Conservation (phyloP, 2,888 invertebrate species). For the Bugulina stolonifera region DNA sequence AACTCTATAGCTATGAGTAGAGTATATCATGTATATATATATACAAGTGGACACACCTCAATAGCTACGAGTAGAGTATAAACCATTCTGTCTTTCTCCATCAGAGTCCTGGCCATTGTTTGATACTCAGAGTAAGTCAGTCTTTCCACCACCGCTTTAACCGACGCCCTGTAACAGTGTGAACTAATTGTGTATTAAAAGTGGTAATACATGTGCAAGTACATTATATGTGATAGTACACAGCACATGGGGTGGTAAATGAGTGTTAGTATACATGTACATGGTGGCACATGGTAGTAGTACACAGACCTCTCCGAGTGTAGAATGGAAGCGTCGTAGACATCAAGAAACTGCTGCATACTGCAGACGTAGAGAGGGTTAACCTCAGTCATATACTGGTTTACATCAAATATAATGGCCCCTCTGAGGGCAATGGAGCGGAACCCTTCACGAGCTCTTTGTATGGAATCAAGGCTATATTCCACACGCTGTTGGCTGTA, state of each 20-base stretch:
- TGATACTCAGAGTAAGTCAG: constrained; percentile 41
- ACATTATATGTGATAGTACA: no score
- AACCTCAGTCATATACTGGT: constrained; percentile 47
- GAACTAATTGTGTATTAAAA: no score
- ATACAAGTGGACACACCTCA: constrained; percentile 41
- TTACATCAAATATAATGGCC: constrained; percentile 50
- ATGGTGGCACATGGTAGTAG: not conserved
- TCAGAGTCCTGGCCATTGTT: constrained; percentile 40
- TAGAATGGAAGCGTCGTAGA: constrained; percentile 47
- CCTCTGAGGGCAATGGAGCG: constrained; percentile 47
- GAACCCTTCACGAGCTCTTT: constrained; percentile 45
- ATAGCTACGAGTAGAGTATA: constrained; percentile 45
- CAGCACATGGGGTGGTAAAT: not conserved
- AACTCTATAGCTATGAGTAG: no score
- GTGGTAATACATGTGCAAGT: no score
- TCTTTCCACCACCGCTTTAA: constrained; percentile 48
- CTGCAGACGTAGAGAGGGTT: constrained; percentile 47
- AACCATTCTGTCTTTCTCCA: constrained; percentile 45
- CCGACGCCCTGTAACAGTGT: constrained; percentile 37
- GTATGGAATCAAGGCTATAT: constrained; percentile 39
- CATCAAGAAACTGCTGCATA: constrained; percentile 42
- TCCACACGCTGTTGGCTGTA: constrained; percentile 45
- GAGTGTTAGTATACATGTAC: not conserved
- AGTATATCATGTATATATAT: no score
- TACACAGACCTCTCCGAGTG: constrained; percentile 49